These are phyloP conservation scores for Acrocephalus arundinaceus DNA, from an alignment of 2,113 vertebrate genomes.

Conservation along the genomic window DNA sequence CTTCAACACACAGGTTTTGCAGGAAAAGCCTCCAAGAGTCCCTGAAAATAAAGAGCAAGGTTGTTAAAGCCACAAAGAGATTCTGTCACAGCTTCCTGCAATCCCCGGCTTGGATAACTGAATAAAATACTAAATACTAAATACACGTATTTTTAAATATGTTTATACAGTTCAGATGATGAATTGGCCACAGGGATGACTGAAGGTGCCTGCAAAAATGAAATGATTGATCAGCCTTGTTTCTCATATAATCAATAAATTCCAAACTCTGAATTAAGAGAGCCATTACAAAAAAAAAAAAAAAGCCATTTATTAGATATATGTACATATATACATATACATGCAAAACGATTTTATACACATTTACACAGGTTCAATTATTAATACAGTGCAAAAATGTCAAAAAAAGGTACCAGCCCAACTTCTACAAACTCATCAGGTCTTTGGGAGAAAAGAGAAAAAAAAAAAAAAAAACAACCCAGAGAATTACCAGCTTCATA, in stretches of 20 bases:
- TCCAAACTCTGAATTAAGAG: background rate
- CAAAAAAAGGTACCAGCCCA: conserved; percentile 42
- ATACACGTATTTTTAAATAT: background rate
- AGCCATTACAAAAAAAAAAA: background rate
- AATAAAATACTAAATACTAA: too few relatives aligned
- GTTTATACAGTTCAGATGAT: background rate
- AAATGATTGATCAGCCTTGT: background rate
- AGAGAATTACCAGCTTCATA: background rate
- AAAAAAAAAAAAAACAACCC: background rate
- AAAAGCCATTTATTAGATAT: conserved; percentile 60
- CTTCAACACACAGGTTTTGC: background rate
- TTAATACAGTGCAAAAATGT: conserved; percentile 63
- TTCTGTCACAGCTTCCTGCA: background rate
- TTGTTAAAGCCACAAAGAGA: background rate
- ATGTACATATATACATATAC: conserved; percentile 51
- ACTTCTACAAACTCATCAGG: background rate
- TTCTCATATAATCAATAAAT: background rate
- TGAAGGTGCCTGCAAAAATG: background rate
- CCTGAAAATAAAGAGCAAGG: background rate
- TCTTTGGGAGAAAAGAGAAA: background rate
- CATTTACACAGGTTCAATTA: conserved; percentile 45
- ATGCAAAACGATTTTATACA: conserved; percentile 37
- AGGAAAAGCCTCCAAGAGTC: background rate
- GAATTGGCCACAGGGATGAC: background rate
- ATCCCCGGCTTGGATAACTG: background rate